phyloP scores from a whole-genome alignment of 2,888 invertebrate species.

The Ganaspis brasiliensis region DNA sequence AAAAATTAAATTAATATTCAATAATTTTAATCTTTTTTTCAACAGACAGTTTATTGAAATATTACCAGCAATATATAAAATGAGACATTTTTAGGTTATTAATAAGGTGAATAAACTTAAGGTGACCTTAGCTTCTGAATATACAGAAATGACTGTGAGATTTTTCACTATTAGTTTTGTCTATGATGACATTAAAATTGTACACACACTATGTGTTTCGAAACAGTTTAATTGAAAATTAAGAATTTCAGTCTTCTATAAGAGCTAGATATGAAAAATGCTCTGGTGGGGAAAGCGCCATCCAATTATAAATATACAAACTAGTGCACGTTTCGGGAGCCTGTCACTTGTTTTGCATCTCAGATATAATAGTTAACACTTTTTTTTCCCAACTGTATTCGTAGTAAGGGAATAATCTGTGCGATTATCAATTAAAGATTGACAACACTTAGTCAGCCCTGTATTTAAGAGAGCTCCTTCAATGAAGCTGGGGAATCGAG shows the following conservation, averaged over 20 bases:
- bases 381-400: not conserved
- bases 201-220: not conserved
- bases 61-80: too few relatives aligned
- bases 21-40: too few relatives aligned
- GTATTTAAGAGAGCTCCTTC: slow-evolving; percentile 41
- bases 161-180: slow-evolving; percentile 6
- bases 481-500: slow-evolving; percentile 43
- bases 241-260: not conserved
- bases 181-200: not conserved
- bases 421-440: slow-evolving; percentile 42
- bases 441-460: slow-evolving; percentile 34
- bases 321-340: not conserved
- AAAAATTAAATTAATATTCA: too few relatives aligned
- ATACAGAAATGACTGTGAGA: slow-evolving; percentile 1
- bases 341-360: not conserved
- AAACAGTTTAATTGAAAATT: not conserved
- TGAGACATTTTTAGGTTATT: not conserved
- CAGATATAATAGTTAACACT: not conserved
- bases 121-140: not conserved
- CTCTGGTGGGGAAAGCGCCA: not conserved
- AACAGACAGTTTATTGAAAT: too few relatives aligned
- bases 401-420: slow-evolving; percentile 1
- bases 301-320: slow-evolving; percentile 27
- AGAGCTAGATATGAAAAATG: not conserved
- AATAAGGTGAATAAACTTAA: not conserved